Evolutionary conservation across 2,797 vertebrate genomes (phyloP).

Genomic region (Coregonus sp.): DNA sequence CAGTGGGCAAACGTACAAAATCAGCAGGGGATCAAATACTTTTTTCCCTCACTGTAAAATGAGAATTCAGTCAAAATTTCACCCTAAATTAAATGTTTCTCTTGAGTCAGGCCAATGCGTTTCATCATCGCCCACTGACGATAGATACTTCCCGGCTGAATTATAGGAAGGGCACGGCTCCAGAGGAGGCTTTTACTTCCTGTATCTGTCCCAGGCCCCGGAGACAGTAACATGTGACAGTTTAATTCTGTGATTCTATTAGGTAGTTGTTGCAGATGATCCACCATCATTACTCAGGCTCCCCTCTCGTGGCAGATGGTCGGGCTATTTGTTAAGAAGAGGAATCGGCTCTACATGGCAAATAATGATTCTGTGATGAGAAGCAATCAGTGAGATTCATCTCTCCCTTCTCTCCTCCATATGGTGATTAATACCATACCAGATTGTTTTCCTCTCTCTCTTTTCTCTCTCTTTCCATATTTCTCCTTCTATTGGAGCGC

Average conservation of each 20-base stretch:
- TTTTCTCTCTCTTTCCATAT: not conserved
- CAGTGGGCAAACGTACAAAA: too few species aligned
- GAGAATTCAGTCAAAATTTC: not conserved
- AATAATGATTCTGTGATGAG: slow-evolving; percentile 37
- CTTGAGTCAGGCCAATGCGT: not conserved
- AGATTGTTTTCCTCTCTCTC: too few species aligned
- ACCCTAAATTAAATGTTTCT: not conserved
- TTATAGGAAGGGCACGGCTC: not conserved
- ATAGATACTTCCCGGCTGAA: not conserved
- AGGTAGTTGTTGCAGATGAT: slow-evolving; percentile 16
- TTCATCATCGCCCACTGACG: not conserved
- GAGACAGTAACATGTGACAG: slow-evolving; percentile 15
- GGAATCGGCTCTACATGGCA: slow-evolving; percentile 18
- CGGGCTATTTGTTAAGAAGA: slow-evolving; percentile 42
- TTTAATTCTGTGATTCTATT: slow-evolving; percentile 26
- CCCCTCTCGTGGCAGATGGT: slow-evolving; percentile 26
- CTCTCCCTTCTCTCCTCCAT: slow-evolving; percentile 22
- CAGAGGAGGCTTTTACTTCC: not conserved
- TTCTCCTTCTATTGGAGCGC: not conserved
- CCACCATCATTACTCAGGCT: slow-evolving; percentile 23
- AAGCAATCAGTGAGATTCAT: slow-evolving; percentile 46
- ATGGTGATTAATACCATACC: slow-evolving; percentile 37
- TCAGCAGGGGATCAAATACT: too few species aligned
- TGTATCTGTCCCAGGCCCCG: not conserved
- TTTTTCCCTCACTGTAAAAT: too few species aligned